Percentiles rank a stretch among this genome's conserved stretches.
Evolutionary conservation across 2,113 vertebrate species (phyloP).

Genomic region (Rattus rattus): DNA sequence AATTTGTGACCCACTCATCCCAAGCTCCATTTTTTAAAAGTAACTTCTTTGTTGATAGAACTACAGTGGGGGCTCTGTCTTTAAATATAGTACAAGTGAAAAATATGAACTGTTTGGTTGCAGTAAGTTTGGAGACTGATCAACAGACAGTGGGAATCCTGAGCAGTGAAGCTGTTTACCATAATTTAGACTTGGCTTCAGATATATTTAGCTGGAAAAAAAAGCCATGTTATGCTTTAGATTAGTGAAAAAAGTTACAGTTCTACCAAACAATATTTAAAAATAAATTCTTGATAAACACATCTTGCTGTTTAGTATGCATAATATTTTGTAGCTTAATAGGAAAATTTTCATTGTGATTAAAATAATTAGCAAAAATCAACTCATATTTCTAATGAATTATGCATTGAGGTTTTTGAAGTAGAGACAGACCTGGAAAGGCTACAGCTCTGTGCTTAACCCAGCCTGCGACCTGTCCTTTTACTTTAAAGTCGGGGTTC

Average conservation of each 20-base stretch:
- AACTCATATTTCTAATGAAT: background rate
- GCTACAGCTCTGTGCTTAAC: background rate
- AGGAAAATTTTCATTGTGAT: background rate
- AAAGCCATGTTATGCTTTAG: background rate
- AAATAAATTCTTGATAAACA: background rate
- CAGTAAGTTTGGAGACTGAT: background rate
- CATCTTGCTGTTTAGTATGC: background rate
- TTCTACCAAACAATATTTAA: background rate
- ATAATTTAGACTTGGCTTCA: background rate
- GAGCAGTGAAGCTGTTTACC: background rate
- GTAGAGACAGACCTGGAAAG: background rate
- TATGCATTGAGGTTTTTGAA: background rate
- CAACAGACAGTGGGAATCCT: background rate
- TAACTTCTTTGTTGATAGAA: background rate
- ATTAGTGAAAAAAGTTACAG: background rate
- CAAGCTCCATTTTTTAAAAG: background rate
- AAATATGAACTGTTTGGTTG: background rate
- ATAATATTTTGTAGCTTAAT: background rate
- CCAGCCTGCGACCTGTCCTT: background rate
- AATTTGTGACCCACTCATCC: background rate
- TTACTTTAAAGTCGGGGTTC: background rate
- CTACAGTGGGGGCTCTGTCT: background rate
- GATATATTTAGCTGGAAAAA: background rate
- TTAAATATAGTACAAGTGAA: background rate
- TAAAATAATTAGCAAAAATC: constrained; percentile 1